Conservation (phyloP, 2,113 vertebrate species). For the Eonycteris spelaea region DNA sequence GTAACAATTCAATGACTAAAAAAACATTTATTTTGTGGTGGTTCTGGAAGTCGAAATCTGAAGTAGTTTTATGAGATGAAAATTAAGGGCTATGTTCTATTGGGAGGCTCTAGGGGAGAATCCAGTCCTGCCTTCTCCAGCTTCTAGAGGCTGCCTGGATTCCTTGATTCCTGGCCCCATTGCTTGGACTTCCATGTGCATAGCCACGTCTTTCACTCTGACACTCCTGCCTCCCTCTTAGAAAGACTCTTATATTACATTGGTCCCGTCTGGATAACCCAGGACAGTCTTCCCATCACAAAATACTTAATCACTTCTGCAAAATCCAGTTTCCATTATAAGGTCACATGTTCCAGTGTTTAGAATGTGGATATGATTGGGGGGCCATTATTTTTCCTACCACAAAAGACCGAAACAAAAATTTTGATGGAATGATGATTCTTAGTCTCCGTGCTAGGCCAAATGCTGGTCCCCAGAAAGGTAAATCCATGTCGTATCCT, state of each 20-base stretch:
- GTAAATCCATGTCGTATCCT: background rate
- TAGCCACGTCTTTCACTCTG: background rate
- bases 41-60: background rate
- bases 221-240: background rate
- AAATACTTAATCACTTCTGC: background rate
- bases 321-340: background rate
- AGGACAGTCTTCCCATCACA: background rate
- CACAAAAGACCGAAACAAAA: background rate
- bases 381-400: background rate
- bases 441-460: background rate
- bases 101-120: too few species aligned
- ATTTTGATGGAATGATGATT: background rate
- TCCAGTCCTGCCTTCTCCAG: background rate
- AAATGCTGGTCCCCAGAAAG: background rate
- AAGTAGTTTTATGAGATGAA: background rate
- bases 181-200: background rate
- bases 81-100: background rate
- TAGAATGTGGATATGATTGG: too few species aligned
- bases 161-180: background rate
- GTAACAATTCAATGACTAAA: background rate
- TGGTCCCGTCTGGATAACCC: background rate
- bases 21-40: background rate
- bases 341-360: background rate
- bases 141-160: background rate
- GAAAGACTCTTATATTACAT: background rate